Conservation (phyloP, 1,140 invertebrate species). For the Hypothenemus hampei region DNA sequence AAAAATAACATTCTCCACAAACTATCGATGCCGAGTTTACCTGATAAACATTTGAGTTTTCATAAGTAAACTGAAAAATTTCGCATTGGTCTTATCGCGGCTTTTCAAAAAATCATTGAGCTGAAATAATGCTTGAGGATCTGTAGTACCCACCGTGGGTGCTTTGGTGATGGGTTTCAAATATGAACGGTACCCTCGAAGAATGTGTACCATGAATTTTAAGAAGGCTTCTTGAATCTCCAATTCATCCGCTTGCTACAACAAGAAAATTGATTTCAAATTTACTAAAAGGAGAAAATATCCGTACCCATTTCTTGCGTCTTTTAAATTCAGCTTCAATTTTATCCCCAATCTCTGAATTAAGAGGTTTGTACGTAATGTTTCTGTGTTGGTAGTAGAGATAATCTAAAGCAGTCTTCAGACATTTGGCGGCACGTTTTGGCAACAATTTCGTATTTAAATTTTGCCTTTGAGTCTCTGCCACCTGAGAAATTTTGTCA, state of each 20-base stretch:
- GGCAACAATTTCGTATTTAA: slow-evolving; percentile 82
- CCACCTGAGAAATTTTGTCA: slow-evolving; percentile 65
- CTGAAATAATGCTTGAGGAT: slow-evolving; percentile 93
- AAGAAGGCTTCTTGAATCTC: slow-evolving; percentile 97
- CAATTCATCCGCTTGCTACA: slow-evolving; percentile 73
- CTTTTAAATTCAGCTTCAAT: slow-evolving; percentile 69
- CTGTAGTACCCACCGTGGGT: slow-evolving; percentile 88
- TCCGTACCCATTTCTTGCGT: slow-evolving; percentile 60
- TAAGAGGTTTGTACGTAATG: slow-evolving; percentile 15
- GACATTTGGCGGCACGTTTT: slow-evolving; percentile 75
- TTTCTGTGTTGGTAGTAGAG: slow-evolving; percentile 46
- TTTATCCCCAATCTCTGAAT: slow-evolving; percentile 40
- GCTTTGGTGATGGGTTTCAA: slow-evolving; percentile 92
- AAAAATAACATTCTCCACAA: background rate
- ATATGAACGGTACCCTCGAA: slow-evolving; percentile 87
- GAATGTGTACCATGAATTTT: slow-evolving; percentile 88
- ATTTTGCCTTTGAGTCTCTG: slow-evolving; percentile 76
- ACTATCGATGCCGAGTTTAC: background rate
- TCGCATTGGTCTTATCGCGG: slow-evolving; percentile 78
- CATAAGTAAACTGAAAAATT: slow-evolving; percentile 86
- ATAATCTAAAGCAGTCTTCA: slow-evolving; percentile 68
- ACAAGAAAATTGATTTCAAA: background rate
- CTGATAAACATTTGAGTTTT: slow-evolving; percentile 97
- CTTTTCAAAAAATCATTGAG: slow-evolving; percentile 71
- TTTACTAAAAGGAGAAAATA: background rate